These are phyloP conservation scores for Meganola albula DNA, from an alignment of 2,888 invertebrate genomes.

Conservation along the genomic window DNA sequence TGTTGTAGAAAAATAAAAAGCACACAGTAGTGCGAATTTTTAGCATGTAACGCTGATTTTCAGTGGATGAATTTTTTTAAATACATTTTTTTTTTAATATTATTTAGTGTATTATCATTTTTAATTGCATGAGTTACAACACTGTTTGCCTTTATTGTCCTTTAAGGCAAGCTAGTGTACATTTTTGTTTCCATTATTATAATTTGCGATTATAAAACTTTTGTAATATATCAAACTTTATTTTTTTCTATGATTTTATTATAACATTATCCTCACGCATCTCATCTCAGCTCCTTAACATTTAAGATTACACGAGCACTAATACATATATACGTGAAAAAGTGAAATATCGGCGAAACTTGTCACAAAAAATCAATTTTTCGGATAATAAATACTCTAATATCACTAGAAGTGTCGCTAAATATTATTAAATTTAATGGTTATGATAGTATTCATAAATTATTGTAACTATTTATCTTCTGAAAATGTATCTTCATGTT, in stretches of 20 bases:
- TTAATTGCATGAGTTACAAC: conserved; percentile 48
- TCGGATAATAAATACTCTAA: no score
- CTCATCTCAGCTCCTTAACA: conserved; percentile 33
- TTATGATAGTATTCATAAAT: no score
- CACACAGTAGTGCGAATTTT: conserved; percentile 71
- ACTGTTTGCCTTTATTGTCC: conserved; percentile 25
- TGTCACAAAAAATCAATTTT: no score
- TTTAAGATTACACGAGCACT: conserved; percentile 33
- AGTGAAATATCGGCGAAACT: conserved; percentile 38
- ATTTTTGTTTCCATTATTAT: conserved; percentile 25
- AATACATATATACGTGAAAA: conserved; percentile 31
- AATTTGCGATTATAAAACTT: conserved; percentile 41
- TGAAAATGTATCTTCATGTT: no score
- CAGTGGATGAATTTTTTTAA: conserved; percentile 49
- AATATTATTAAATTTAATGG: no score
- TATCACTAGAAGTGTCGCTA: no score
- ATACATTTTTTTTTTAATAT: conserved; percentile 32
- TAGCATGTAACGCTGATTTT: conserved; percentile 69
- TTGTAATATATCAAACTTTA: conserved; percentile 33
- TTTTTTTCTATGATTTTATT: conserved; percentile 34
- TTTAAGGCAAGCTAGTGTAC: conserved; percentile 24
- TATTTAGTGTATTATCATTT: conserved; percentile 30
- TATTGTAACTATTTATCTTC: no score
- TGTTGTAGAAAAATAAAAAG: conserved; percentile 59
- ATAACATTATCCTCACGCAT: conserved; percentile 46